phyloP scores from a whole-genome alignment of 2,113 vertebrate genomes.

The Actenoides hombroni region DNA sequence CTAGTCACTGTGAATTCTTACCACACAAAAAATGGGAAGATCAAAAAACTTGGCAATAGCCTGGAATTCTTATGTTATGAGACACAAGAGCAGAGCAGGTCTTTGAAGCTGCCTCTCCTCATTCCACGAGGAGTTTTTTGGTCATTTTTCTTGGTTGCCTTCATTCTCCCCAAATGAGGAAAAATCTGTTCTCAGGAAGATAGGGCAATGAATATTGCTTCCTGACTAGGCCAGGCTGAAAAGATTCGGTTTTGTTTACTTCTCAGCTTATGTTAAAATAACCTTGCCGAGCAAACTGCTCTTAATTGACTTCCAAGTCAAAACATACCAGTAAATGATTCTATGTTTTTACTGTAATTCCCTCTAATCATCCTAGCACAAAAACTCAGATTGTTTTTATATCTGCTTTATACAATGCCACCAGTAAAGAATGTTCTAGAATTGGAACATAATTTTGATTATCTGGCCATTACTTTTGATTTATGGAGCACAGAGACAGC shows the following conservation, averaged over 20 bases:
- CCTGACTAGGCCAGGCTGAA: neutral
- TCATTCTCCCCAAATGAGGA: neutral
- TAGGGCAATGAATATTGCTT: neutral
- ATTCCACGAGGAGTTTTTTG: neutral
- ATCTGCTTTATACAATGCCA: constrained; percentile 42
- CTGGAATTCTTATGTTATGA: neutral
- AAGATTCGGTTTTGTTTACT: constrained; percentile 27
- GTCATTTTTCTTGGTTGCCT: neutral
- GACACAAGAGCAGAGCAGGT: neutral
- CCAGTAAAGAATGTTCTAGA: constrained; percentile 65
- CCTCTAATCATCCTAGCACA: constrained; percentile 38
- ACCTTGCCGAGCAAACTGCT: neutral
- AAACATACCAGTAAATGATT: constrained; percentile 13
- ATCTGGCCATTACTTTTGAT: constrained; percentile 70
- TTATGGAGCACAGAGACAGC: constrained; percentile 57
- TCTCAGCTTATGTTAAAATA: constrained; percentile 44
- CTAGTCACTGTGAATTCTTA: neutral
- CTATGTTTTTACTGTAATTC: constrained; percentile 33
- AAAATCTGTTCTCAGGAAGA: neutral
- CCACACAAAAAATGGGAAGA: neutral
- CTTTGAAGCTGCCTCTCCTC: constrained; percentile 46
- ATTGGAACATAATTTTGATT: constrained; percentile 66
- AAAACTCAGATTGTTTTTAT: constrained; percentile 30
- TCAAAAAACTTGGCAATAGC: neutral
- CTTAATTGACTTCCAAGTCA: constrained; percentile 20